These are phyloP conservation scores for Colinus virginianus DNA, from an alignment of 2,113 vertebrate species.

Conservation along the genomic window DNA sequence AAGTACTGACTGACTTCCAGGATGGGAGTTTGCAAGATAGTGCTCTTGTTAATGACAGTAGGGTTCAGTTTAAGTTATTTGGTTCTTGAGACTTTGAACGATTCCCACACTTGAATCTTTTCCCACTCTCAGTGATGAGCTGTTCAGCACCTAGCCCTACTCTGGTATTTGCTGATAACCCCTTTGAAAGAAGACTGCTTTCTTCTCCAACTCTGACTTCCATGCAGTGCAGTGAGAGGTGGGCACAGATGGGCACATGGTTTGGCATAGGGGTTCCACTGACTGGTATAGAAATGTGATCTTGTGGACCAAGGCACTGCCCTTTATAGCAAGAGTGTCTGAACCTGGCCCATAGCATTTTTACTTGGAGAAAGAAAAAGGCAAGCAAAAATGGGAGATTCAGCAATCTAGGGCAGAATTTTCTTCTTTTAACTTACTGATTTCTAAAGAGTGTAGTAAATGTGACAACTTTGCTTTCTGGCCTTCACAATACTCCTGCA, in stretches of 20 bases:
- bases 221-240: not conserved
- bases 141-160: not conserved
- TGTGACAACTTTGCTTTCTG: not conserved
- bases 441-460: not conserved
- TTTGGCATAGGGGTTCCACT: fast-evolving
- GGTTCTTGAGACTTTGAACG: not conserved
- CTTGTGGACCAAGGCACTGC: not conserved
- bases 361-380: not conserved
- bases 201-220: not conserved
- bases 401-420: not conserved
- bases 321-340: not conserved
- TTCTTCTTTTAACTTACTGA: not conserved
- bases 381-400: not conserved
- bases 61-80: not conserved
- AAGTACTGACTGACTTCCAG: not conserved
- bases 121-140: not conserved
- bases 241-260: not conserved
- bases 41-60: fast-evolving
- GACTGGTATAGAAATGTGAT: not conserved
- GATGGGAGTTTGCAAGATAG: not conserved
- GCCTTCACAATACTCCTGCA: not conserved
- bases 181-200: not conserved
- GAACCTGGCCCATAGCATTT: not conserved
- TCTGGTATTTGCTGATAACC: not conserved
- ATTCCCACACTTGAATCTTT: not conserved